phyloP scores from a whole-genome alignment of 2,113 vertebrate species.

The Capreolus pygargus region DNA sequence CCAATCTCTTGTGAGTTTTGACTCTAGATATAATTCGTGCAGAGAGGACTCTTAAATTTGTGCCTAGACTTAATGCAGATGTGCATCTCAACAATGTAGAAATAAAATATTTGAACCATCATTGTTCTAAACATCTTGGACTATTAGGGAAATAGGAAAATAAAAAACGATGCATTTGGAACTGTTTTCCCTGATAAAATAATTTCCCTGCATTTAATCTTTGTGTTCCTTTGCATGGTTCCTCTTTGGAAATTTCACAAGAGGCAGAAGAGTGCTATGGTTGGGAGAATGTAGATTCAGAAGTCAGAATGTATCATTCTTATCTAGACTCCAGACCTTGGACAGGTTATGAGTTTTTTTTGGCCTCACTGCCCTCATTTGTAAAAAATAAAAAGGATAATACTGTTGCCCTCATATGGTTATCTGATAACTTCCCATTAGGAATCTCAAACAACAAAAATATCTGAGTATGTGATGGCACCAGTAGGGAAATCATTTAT shows the following conservation, averaged over 20 bases:
- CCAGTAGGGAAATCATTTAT: too few species aligned
- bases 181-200: not conserved
- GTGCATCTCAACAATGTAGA: not conserved
- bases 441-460: not conserved
- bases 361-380: not conserved
- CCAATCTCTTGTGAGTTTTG: not conserved
- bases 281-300: not conserved
- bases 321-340: not conserved
- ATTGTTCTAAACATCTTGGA: not conserved
- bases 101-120: not conserved
- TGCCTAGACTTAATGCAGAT: not conserved
- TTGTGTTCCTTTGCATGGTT: not conserved
- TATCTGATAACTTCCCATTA: not conserved
- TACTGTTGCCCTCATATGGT: not conserved
- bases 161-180: not conserved
- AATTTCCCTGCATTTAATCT: not conserved
- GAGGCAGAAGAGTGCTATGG: not conserved
- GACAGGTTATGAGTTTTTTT: not conserved
- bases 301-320: not conserved
- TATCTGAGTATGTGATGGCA: not conserved
- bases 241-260: not conserved
- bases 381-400: not conserved
- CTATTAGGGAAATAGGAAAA: not conserved
- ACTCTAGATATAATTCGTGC: not conserved
- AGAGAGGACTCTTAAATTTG: not conserved